Evolutionary conservation across 2,113 vertebrate genomes (phyloP).

Genomic region (Thalassarche chlororhynchos): DNA sequence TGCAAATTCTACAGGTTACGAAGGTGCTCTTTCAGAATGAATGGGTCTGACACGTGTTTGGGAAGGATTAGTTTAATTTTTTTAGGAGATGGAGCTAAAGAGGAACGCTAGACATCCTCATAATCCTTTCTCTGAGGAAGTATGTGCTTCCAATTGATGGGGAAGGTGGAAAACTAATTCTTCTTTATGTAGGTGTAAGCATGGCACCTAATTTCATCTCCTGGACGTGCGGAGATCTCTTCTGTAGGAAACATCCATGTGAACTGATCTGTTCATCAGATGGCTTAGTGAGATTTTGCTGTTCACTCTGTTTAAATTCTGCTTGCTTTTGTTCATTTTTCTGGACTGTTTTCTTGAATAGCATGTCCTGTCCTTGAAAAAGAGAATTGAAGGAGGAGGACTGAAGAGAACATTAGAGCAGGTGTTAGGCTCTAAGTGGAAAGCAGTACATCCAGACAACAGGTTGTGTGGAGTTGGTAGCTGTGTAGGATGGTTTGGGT

Average conservation of each 20-base stretch:
- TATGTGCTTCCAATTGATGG: not conserved
- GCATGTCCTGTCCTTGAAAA: not conserved
- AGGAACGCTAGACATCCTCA: not conserved
- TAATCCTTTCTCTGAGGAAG: not conserved
- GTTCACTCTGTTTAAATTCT: not conserved
- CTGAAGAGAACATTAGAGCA: not conserved
- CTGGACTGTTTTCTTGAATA: not conserved
- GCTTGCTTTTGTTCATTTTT: not conserved
- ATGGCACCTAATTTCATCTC: not conserved
- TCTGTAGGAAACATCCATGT: not conserved
- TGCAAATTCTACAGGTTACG: not conserved
- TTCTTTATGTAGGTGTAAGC: not conserved
- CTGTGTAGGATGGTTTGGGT: not conserved
- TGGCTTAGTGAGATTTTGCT: not conserved
- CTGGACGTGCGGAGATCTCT: not conserved
- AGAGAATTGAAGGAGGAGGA: not conserved
- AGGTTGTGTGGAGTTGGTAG: not conserved
- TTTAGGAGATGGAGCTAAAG: not conserved
- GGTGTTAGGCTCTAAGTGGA: not conserved
- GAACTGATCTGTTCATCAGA: not conserved
- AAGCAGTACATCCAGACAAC: not conserved
- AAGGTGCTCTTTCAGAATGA: not conserved
- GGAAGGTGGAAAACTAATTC: not conserved
- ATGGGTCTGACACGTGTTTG: not conserved
- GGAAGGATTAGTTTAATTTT: not conserved